Evolutionary conservation across 2,113 vertebrate species (phyloP), one percentile per base, ranked within the genome.

Genomic region (Stictonetta naevosa): DNA sequence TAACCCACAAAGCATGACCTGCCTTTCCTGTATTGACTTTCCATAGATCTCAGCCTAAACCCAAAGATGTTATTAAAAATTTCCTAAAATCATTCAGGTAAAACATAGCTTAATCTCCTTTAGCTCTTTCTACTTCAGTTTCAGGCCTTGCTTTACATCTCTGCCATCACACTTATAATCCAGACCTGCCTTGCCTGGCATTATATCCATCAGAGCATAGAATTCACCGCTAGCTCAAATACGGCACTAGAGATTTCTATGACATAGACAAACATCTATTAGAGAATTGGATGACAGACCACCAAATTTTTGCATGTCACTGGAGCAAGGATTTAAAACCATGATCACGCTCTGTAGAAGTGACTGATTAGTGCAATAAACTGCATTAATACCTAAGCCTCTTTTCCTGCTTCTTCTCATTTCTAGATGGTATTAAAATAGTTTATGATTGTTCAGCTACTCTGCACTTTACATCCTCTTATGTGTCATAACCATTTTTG

Each of bases 281-380:
- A 88, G 22, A 63, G 42, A 67, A 38, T 72, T 75, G 34, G 26
- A 90, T 68, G 29, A 84, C 25, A 93, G 29, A 88, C 31, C 76
- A 86, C 72, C 10, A 52, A 5, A 29, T 38, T 78, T 81, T 88
- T 60, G 28, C 66, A 77, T 0, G 3, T 74, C 72, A 82, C 23
- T 56, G 46, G 8, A 92, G 68, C 36, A 74, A 86, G 52, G 60
- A 83, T 85, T 94, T 83, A 40, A 94, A 92, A 25, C 17, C 83
- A 74, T 23, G 17, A 21, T 10, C 67, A 52, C 10, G 11, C 55
- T 90, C 59, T 38, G 33, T 52, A 72, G 50, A 78, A 94, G 75
- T 90, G 92, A 96, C 68, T 72, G 85, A 96, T 95, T 81, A 83
- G 38, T 48, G 56, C 29, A 95, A 94, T 95, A 96, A 96, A 95